A percentile compares a stretch with the other conserved stretches of the same genome.
phyloP scores from a whole-genome alignment of 2,888 invertebrate species.

The Alentia gelatinosa region DNA sequence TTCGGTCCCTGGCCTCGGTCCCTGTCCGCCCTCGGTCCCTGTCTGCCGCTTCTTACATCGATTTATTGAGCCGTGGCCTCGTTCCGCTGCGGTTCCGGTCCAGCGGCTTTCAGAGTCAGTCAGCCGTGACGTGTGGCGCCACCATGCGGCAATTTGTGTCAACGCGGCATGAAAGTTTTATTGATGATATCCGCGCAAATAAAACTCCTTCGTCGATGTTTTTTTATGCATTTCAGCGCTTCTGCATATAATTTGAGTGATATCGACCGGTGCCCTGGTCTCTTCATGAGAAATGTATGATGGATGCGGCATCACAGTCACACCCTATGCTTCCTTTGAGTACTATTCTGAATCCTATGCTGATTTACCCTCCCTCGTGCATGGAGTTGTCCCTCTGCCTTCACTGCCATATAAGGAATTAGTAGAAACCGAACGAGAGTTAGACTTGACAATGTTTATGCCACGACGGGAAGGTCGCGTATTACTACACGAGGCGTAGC shows the following conservation, averaged over 20 bases:
- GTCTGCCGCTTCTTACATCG: neutral
- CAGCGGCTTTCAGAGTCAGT: neutral
- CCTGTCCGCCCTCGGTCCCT: neutral
- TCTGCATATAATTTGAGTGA: neutral
- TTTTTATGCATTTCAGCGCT: neutral
- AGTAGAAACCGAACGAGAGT: too few relatives aligned
- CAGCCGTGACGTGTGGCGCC: neutral
- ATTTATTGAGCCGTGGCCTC: neutral
- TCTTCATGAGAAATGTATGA: too few relatives aligned
- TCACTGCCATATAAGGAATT: too few relatives aligned
- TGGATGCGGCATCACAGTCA: too few relatives aligned
- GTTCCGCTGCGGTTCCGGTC: neutral
- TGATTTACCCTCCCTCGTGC: too few relatives aligned
- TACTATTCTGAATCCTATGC: too few relatives aligned
- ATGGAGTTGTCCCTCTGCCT: too few relatives aligned
- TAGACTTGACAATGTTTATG: too few relatives aligned
- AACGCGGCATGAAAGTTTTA: neutral
- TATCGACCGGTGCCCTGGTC: neutral
- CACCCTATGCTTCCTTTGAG: too few relatives aligned
- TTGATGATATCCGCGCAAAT: neutral
- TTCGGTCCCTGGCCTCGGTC: too few relatives aligned
- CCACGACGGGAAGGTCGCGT: too few relatives aligned
- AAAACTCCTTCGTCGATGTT: neutral
- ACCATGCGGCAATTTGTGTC: neutral
- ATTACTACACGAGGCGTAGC: too few relatives aligned